Evolutionary conservation across 2,113 vertebrate genomes (phyloP).

Genomic region (Podarcis muralis): DNA sequence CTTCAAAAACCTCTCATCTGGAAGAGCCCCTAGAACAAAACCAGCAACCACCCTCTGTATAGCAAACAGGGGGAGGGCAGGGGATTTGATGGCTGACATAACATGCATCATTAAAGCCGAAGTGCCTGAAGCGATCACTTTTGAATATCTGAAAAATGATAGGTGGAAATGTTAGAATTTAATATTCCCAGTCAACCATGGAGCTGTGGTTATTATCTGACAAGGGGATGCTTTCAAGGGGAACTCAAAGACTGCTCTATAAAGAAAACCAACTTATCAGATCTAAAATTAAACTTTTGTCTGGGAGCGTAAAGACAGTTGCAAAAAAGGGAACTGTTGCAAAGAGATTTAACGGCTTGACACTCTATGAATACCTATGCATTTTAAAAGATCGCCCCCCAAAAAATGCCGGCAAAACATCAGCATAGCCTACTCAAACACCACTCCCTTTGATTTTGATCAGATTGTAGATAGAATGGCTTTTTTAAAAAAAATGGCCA

Average conservation of each 20-base stretch:
- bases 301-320: conserved; percentile 37
- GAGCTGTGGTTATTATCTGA: conserved; percentile 42
- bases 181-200: conserved; percentile 31
- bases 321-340: conserved; percentile 16
- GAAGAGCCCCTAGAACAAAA: conserved; percentile 12
- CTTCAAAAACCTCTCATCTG: neutral
- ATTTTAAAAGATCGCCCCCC: too few relatives aligned
- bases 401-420: too few relatives aligned
- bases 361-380: too few relatives aligned
- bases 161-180: conserved; percentile 48
- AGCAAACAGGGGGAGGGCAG: neutral
- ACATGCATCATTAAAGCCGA: conserved; percentile 41
- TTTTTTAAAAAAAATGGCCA: too few relatives aligned
- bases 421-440: too few relatives aligned
- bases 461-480: too few relatives aligned
- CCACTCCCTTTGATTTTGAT: too few relatives aligned
- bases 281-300: conserved; percentile 29
- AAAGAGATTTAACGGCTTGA: neutral
- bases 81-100: neutral
- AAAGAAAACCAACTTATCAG: conserved; percentile 42
- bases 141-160: conserved; percentile 49
- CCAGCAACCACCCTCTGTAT: neutral
- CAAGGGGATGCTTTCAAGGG: conserved; percentile 50
- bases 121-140: conserved; percentile 39
- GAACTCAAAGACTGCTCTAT: conserved; percentile 44